Conservation (phyloP, 2,888 invertebrate species). For the Polyommatus iphigenia region DNA sequence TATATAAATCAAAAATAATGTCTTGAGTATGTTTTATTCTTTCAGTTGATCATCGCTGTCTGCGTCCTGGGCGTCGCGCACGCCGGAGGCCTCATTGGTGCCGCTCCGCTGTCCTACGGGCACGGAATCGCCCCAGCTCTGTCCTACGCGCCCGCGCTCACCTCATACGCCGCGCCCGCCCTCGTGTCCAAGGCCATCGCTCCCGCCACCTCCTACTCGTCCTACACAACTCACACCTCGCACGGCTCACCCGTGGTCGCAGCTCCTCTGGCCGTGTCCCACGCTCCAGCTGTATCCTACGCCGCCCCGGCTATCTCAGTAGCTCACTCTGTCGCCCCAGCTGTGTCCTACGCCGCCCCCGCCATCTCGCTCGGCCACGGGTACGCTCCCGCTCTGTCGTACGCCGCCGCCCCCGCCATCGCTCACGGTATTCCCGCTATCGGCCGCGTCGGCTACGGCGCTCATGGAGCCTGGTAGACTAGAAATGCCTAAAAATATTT, state of each 20-base stretch:
- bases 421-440: slow-evolving; percentile 41
- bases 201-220: slow-evolving; percentile 50
- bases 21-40: neutral
- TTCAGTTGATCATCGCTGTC: slow-evolving; percentile 77
- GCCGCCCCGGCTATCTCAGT: slow-evolving; percentile 47
- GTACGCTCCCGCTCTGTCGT: slow-evolving; percentile 52
- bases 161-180: slow-evolving; percentile 64
- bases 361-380: slow-evolving; percentile 42
- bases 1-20: too few species aligned
- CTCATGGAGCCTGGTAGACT: slow-evolving; percentile 83
- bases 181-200: slow-evolving; percentile 47
- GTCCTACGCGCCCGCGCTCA: slow-evolving; percentile 39
- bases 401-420: slow-evolving; percentile 79
- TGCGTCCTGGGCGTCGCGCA: slow-evolving; percentile 80
- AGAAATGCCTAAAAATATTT: slow-evolving; percentile 44
- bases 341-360: slow-evolving; percentile 52
- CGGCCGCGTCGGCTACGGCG: slow-evolving; percentile 74
- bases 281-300: neutral
- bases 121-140: slow-evolving; percentile 50
- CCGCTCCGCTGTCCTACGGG: slow-evolving; percentile 72
- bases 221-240: slow-evolving; percentile 44
- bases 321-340: slow-evolving; percentile 45
- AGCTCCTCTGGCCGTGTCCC: slow-evolving; percentile 34
- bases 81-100: slow-evolving; percentile 76
- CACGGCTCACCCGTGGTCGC: slow-evolving; percentile 43